Conservation (phyloP, 2,888 invertebrate species). For the Parnassius apollo region DNA sequence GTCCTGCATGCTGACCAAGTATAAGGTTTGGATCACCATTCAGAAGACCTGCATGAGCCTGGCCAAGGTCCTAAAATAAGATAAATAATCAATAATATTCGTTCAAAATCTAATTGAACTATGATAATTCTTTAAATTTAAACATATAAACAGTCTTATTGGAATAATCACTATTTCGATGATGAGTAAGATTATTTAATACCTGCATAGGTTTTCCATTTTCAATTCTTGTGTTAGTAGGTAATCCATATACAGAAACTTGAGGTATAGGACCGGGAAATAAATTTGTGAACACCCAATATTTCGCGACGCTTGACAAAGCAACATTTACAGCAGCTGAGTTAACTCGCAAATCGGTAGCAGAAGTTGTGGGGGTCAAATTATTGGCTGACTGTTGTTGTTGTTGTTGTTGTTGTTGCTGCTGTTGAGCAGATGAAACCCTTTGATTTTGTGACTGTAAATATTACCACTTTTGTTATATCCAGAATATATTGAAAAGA, state of each 20-base stretch:
- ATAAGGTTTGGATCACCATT: slow-evolving; percentile 78
- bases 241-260: slow-evolving; percentile 86
- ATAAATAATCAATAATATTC: neutral
- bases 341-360: slow-evolving; percentile 83
- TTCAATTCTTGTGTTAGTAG: slow-evolving; percentile 81
- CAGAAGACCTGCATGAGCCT: slow-evolving; percentile 69
- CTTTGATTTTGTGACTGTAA: slow-evolving; percentile 69
- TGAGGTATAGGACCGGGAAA: slow-evolving; percentile 89
- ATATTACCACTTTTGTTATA: slow-evolving; percentile 43
- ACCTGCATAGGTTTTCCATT: slow-evolving; percentile 84
- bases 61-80: slow-evolving; percentile 68
- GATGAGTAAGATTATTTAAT: slow-evolving; percentile 30
- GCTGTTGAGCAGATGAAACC: slow-evolving; percentile 57
- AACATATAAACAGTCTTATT: no score
- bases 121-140: slow-evolving; percentile 3
- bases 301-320: slow-evolving; percentile 89
- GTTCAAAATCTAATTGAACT: slow-evolving; percentile 21
- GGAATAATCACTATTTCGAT: neutral
- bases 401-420: slow-evolving; percentile 57
- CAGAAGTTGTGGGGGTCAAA: slow-evolving; percentile 78
- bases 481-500: slow-evolving; percentile 35
- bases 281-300: slow-evolving; percentile 91
- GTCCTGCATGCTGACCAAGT: slow-evolving; percentile 80
- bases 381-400: slow-evolving; percentile 55
- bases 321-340: slow-evolving; percentile 85